These are phyloP conservation scores for Euplexia lucipara DNA, from an alignment of 2,888 invertebrate genomes.

Conservation along the genomic window DNA sequence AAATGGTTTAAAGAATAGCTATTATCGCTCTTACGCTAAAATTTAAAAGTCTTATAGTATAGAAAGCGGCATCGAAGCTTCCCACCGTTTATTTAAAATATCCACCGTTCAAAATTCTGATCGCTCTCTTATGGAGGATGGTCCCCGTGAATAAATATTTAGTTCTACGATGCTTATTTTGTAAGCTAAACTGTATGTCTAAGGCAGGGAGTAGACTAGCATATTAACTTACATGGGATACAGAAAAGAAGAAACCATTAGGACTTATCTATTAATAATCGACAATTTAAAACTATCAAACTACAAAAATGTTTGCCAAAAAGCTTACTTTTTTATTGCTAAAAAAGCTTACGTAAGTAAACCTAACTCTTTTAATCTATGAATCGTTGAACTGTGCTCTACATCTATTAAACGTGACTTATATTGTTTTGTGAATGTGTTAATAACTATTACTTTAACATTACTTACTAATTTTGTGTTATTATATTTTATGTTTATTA, in stretches of 20 bases:
- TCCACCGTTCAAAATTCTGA: constrained; percentile 79
- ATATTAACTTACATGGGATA: constrained; percentile 74
- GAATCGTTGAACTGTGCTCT: constrained; percentile 85
- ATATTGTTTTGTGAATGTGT: constrained; percentile 73
- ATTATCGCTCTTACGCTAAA: constrained; percentile 76
- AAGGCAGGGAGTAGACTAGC: constrained; percentile 87
- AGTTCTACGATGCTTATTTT: constrained; percentile 78
- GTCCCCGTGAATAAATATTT: constrained; percentile 85
- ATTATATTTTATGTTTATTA: constrained; percentile 65
- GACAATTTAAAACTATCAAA: constrained; percentile 80
- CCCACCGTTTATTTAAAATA: constrained; percentile 70
- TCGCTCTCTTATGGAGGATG: constrained; percentile 85
- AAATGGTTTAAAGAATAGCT: constrained; percentile 76
- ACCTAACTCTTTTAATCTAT: constrained; percentile 74
- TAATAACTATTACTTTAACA: constrained; percentile 67
- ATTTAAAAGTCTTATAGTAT: constrained; percentile 80
- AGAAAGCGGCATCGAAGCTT: constrained; percentile 83
- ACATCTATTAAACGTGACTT: constrained; percentile 77
- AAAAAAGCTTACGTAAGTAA: constrained; percentile 85
- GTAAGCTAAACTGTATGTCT: constrained; percentile 80
- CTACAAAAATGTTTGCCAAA: constrained; percentile 85
- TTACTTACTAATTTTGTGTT: constrained; percentile 71
- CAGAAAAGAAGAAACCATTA: constrained; percentile 76
- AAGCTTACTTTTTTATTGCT: constrained; percentile 85
- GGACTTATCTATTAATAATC: constrained; percentile 78